Percentiles rank a stretch among this genome's conserved stretches.
phyloP scores from a whole-genome alignment of 2,797 vertebrate species.

The Amblyraja radiata region DNA sequence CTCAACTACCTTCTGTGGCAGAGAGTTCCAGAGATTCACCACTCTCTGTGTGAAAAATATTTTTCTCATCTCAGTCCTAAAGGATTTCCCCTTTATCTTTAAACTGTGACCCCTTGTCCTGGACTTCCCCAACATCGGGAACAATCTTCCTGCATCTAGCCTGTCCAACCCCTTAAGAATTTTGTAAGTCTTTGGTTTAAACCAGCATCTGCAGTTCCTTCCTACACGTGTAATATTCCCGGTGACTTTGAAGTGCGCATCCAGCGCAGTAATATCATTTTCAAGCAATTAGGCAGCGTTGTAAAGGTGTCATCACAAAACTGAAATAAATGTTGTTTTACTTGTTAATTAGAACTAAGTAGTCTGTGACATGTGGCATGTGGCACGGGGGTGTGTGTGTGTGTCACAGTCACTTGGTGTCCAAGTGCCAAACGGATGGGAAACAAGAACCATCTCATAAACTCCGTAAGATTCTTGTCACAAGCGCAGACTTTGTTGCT shows the following conservation, averaged over 20 bases:
- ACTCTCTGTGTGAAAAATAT: too few relatives aligned
- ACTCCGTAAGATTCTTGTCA: not conserved
- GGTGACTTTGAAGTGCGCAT: not conserved
- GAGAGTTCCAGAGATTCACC: too few relatives aligned
- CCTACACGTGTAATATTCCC: not conserved
- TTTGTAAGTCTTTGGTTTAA: too few relatives aligned
- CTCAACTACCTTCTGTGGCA: too few relatives aligned
- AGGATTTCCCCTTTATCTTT: too few relatives aligned
- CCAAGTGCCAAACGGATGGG: not conserved
- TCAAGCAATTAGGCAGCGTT: not conserved
- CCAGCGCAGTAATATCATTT: not conserved
- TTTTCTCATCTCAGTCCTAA: too few relatives aligned
- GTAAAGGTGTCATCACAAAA: slow-evolving; percentile 25
- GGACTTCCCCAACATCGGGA: too few relatives aligned
- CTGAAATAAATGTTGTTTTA: slow-evolving; percentile 3
- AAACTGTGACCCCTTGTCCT: too few relatives aligned
- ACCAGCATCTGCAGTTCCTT: too few relatives aligned
- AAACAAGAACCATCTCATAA: not conserved
- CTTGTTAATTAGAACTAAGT: slow-evolving; percentile 20
- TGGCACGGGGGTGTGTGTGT: not conserved
- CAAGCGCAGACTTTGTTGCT: not conserved
- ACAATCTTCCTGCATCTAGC: too few relatives aligned
- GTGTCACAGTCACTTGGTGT: not conserved
- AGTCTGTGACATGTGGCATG: not conserved
- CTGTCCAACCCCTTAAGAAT: too few relatives aligned